A percentile compares a stretch with the other conserved stretches of the same genome.
phyloP scores from a whole-genome alignment of 2,888 invertebrate species.

The Metalampra italica region DNA sequence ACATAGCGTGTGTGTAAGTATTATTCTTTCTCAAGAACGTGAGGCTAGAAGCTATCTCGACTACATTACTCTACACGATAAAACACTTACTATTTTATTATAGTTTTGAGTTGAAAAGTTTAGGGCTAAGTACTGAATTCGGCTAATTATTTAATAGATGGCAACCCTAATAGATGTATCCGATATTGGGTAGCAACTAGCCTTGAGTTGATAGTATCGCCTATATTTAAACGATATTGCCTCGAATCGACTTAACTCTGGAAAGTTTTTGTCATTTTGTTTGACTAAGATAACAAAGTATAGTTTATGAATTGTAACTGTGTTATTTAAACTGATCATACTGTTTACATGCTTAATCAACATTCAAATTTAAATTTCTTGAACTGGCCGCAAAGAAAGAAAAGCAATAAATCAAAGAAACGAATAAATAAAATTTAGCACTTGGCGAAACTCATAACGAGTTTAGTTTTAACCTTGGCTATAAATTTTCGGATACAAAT shows the following conservation, averaged over 20 bases:
- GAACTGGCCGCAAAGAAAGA: background rate
- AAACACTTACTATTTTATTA: too few relatives aligned
- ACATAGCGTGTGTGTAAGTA: too few relatives aligned
- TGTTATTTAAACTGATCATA: background rate
- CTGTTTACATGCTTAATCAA: background rate
- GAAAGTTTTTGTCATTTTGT: slow-evolving; percentile 33
- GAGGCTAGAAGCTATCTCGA: too few relatives aligned
- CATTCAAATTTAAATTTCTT: background rate
- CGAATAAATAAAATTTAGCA: slow-evolving; percentile 58
- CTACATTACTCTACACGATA: too few relatives aligned
- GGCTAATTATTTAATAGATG: too few relatives aligned
- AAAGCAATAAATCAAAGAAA: slow-evolving; percentile 51
- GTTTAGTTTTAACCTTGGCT: slow-evolving; percentile 66
- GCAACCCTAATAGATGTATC: background rate
- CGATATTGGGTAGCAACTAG: slow-evolving; percentile 33
- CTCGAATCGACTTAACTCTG: slow-evolving; percentile 39
- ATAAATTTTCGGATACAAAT: slow-evolving; percentile 75
- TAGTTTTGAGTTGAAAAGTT: too few relatives aligned
- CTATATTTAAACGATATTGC: slow-evolving; percentile 45
- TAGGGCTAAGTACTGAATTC: too few relatives aligned
- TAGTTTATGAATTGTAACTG: slow-evolving; percentile 10
- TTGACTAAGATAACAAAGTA: slow-evolving; percentile 14
- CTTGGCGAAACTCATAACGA: slow-evolving; percentile 67
- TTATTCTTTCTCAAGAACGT: too few relatives aligned
- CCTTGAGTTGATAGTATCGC: slow-evolving; percentile 36